Conservation (phyloP, 2,888 invertebrate genomes). For the Rhamnusium bicolor region DNA sequence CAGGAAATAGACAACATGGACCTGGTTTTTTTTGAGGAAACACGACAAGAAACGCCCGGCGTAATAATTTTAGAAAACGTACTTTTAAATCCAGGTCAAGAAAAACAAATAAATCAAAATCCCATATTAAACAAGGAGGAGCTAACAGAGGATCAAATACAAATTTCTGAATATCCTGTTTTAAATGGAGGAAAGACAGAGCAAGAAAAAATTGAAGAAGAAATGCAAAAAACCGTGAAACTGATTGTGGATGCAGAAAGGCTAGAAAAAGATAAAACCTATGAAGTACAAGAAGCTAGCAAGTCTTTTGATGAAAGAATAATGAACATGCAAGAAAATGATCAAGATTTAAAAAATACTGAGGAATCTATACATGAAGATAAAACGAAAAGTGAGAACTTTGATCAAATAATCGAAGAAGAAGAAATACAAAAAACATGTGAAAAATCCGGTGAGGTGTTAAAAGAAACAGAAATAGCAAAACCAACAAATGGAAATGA, state of each 20-base stretch:
- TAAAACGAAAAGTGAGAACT: slow-evolving; percentile 18
- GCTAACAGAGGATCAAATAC: slow-evolving; percentile 1
- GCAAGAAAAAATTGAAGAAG: neutral
- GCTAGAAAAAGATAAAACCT: slow-evolving; percentile 19
- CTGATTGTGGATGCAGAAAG: slow-evolving; percentile 16
- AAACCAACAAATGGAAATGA: neutral
- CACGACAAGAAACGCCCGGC: neutral
- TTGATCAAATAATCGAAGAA: slow-evolving; percentile 16
- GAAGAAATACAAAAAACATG: slow-evolving; percentile 5
- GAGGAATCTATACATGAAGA: neutral
- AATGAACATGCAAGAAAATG: slow-evolving; percentile 10
- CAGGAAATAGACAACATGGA: slow-evolving; percentile 35
- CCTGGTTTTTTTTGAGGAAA: slow-evolving; percentile 28
- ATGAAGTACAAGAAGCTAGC: slow-evolving; percentile 1
- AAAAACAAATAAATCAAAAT: slow-evolving; percentile 15
- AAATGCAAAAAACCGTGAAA: slow-evolving; percentile 11
- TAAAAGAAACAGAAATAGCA: slow-evolving; percentile 3
- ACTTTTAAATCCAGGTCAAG: slow-evolving; percentile 18
- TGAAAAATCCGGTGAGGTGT: neutral
- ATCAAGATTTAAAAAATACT: slow-evolving; percentile 16
- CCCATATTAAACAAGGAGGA: slow-evolving; percentile 18
- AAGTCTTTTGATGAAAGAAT: slow-evolving; percentile 13
- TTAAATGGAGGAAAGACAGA: slow-evolving; percentile 5
- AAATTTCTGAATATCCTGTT: slow-evolving; percentile 1
- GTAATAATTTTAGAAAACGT: slow-evolving; percentile 24